phyloP scores from a whole-genome alignment of 2,888 invertebrate species.

The Diadegma fenestrale region DNA sequence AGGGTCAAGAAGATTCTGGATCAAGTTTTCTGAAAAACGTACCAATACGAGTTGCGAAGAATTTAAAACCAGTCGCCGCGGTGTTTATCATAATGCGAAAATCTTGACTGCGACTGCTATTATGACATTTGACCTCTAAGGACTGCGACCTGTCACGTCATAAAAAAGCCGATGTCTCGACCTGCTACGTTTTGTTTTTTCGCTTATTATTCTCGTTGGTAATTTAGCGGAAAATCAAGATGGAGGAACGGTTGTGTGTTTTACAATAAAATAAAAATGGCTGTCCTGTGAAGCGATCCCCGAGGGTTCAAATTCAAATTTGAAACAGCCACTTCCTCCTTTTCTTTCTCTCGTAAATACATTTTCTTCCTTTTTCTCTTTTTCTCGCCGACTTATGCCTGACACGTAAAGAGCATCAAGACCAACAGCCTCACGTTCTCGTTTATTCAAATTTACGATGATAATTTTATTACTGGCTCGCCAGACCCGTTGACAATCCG shows the following conservation, averaged over 20 bases:
- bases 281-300: background rate
- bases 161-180: constrained; percentile 77
- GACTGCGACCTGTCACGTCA: constrained; percentile 76
- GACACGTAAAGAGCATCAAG: constrained; percentile 78
- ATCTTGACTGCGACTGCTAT: constrained; percentile 74
- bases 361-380: background rate
- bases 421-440: constrained; percentile 76
- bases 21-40: constrained; percentile 5
- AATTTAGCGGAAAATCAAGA: constrained; percentile 19
- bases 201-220: background rate
- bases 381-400: constrained; percentile 77
- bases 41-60: background rate
- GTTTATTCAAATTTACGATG: constrained; percentile 82
- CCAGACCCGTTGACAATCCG: constrained; percentile 31
- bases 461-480: constrained; percentile 65
- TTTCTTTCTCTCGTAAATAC: constrained; percentile 25
- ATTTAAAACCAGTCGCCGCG: constrained; percentile 8
- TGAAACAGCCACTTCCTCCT: constrained; percentile 5
- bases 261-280: background rate
- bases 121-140: constrained; percentile 67
- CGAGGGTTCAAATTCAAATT: background rate
- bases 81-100: constrained; percentile 78
- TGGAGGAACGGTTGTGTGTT: background rate
- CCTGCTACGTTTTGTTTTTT: background rate
- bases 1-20: background rate